These are phyloP conservation scores for Pterocles orientalis DNA, from an alignment of 2,113 vertebrate genomes.

Conservation along the genomic window DNA sequence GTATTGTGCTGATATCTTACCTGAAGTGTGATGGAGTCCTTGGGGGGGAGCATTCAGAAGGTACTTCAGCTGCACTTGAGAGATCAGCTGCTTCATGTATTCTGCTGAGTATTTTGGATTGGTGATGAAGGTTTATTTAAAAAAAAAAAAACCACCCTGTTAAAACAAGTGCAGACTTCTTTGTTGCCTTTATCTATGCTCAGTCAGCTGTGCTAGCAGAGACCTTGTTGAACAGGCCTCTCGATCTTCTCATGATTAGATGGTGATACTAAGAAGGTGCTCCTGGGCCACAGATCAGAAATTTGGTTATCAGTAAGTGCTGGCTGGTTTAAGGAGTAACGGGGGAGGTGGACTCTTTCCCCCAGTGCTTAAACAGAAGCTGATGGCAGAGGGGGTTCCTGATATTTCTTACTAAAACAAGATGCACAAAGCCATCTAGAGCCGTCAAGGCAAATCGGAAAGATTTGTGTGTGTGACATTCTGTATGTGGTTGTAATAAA, in stretches of 20 bases:
- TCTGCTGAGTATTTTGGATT: neutral
- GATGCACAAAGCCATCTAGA: neutral
- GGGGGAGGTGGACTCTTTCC: neutral
- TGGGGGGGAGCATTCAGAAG: neutral
- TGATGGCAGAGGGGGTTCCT: neutral
- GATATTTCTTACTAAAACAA: neutral
- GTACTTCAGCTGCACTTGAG: neutral
- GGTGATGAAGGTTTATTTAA: neutral
- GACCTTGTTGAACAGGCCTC: neutral
- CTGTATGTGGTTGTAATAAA: neutral
- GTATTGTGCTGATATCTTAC: neutral
- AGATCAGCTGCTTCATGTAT: neutral
- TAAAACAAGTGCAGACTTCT: neutral
- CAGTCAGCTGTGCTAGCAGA: neutral
- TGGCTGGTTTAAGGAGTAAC: neutral
- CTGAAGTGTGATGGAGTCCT: neutral
- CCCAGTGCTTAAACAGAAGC: neutral
- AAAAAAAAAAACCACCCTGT: neutral
- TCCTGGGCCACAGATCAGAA: neutral
- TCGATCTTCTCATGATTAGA: neutral
- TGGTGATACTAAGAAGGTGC: neutral
- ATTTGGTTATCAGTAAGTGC: neutral
- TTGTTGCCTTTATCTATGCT: neutral
- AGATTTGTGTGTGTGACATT: neutral
- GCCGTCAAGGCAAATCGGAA: neutral